Evolutionary conservation across 2,888 invertebrate species (phyloP), one percentile per base, ranked within the genome.

Genomic region (Andrena minutula): DNA sequence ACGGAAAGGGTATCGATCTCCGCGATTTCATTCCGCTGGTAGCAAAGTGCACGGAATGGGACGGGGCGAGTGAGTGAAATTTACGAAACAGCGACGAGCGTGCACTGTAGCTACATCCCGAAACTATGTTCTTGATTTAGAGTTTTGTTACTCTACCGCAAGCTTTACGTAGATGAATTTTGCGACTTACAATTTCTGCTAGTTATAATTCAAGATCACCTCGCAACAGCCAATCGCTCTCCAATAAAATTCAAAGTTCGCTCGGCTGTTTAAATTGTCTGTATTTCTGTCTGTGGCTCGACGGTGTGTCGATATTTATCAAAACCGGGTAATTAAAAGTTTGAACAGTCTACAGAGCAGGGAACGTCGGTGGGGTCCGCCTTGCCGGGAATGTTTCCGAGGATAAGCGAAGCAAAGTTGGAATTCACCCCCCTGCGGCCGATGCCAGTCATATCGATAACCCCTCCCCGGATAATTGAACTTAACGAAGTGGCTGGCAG

Each of bases 401-500:
- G 73, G 68, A 66, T 56, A 63, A 73, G 56, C 70, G 73, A 49
- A 64, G 58, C 61, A 68, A 80, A 79, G 75, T 84, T 83, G 30
- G 74, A 83, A 82, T 83, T 83, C 78, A 79, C 49, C 66, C 72
- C 73, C 68, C 69, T 64, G 20, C 65, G 30, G 64, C 41, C 73
- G 77, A 60, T 71, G 81, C 75, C 69, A 89, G 83, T 88, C 88
- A 89, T 90, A 89, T 89, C 89, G 89, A 90, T 89, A 89, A 85
- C 83, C 83, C 88, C 89, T 82, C 77, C 80, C 82, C 87, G 85
- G 86, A 91, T 91, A 91, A 92, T 92, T 92, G 92, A 90, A 91
- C 92, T 91, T 92, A 93, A 93, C 93, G 90, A 93, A 93, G 92
- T 92, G 91, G 90, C 90, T 89, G 88, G 90, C 87, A 86, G 79